Base-by-base conservation (phyloP, 2,888 invertebrate species). In the Ametastegia equiseti region DNA sequence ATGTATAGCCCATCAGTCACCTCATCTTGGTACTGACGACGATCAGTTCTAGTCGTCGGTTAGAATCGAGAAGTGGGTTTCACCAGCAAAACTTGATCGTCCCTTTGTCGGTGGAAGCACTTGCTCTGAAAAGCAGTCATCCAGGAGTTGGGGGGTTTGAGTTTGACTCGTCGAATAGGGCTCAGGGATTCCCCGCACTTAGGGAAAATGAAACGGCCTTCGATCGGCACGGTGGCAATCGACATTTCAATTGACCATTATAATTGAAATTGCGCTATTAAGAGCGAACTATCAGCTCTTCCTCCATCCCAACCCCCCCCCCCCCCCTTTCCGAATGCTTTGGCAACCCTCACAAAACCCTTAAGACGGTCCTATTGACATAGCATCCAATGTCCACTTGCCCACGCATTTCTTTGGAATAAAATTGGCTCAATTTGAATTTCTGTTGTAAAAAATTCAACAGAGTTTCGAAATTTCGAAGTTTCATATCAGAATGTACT, bases 221-320 rank as follows among this genome's bases (percentile, higher is more conserved):
- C 73, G 50, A 73, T 73, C 15, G 57, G n/a, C 77, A 39, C 33
- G 15, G 19, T 33, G n/a, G 60, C 57, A 78, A 78, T 78, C 78
- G 78, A 45, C 78, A 39, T 78, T 63, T 78, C 78, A 83, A 86
- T 86, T 84, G 82, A 73, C 84, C 83, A 85, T 86, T 86, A 86
- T 84, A 85, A 86, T 87, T 87, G 85, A 85, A 86, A 86, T 85
- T 84, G 82, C 77, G 83, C 86, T 84, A 87, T 87, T 87, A 87
- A 85, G 84, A 81, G 73, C 81, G 84, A 82, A 84, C 83, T 83
- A 86, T 86, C 85, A 84, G 30, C 27, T 60, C 42, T 50, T 30
- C 60, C 60, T 50, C 54, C n/a, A n/a, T n/a, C n/a, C n/a, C n/a
- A n/a, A n/a, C n/a, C n/a, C n/a, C n/a, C n/a, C 5, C 33, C 39